Evolutionary conservation across 1,140 invertebrate genomes (phyloP).

Genomic region (Drosophila tsacasi): DNA sequence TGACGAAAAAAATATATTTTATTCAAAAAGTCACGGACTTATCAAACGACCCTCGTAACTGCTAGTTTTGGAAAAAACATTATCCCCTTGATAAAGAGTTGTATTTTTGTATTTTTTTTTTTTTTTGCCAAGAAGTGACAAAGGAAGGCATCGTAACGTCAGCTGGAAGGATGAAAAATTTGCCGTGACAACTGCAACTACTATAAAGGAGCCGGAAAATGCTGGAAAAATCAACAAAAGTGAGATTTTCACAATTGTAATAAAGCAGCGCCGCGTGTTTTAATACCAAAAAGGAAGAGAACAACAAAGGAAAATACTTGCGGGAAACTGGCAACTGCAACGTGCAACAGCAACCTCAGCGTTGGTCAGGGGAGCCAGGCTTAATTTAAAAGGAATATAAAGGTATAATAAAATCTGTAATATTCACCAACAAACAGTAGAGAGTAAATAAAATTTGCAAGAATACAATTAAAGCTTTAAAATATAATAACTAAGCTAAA

Average conservation of each 20-base stretch:
- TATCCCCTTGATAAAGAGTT: background rate
- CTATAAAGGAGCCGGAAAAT: conserved; percentile 1
- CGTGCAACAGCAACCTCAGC: background rate
- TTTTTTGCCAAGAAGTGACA: too few relatives aligned
- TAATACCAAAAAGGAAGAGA: background rate
- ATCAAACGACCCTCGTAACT: too few relatives aligned
- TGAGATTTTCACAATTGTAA: conserved; percentile 22
- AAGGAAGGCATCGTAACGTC: background rate
- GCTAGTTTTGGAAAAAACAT: background rate
- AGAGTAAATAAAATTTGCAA: background rate
- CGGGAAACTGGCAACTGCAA: conserved; percentile 10
- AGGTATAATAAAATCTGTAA: background rate
- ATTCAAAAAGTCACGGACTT: too few relatives aligned
- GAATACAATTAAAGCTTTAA: too few relatives aligned
- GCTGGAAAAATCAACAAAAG: conserved; percentile 5
- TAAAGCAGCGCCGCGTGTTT: conserved; percentile 3
- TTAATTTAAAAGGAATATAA: background rate
- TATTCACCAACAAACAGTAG: background rate
- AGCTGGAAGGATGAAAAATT: background rate
- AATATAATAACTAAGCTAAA: too few relatives aligned
- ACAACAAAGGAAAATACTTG: conserved; percentile 10
- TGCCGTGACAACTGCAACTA: conserved; percentile 16
- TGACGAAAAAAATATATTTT: too few relatives aligned
- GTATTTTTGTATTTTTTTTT: background rate
- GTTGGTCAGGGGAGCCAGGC: background rate